Conservation (phyloP, 1,140 invertebrate genomes). For the Macrocentrus cingulum region DNA sequence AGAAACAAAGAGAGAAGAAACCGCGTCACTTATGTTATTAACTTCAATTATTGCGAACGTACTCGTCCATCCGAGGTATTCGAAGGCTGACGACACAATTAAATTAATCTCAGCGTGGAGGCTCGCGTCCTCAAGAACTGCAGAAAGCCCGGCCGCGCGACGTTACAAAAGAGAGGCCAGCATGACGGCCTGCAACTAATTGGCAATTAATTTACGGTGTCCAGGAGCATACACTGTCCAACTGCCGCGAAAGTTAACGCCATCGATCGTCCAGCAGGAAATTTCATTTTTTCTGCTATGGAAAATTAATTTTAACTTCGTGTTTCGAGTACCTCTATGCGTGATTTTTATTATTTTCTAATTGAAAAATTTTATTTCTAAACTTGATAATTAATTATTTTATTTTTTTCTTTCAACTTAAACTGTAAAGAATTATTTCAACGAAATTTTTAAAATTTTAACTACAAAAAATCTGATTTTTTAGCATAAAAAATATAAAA, state of each 20-base stretch:
- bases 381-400: no score
- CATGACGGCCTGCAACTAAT: conserved; percentile 24
- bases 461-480: no score
- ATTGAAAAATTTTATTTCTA: no score
- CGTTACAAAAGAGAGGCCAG: conserved; percentile 19
- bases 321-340: no score
- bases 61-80: conserved; percentile 19
- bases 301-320: background rate
- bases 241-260: conserved; percentile 24
- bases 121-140: background rate
- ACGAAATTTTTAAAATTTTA: no score
- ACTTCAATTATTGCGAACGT: conserved; percentile 25
- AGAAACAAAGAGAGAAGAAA: conserved; percentile 17
- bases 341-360: no score
- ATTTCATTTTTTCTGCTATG: background rate
- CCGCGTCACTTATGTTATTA: conserved; percentile 26
- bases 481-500: no score
- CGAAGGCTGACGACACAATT: conserved; percentile 27
- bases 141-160: background rate
- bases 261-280: background rate
- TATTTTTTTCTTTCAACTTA: no score
- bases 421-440: no score
- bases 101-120: conserved; percentile 25
- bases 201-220: conserved; percentile 29
- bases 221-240: background rate